Base-by-base conservation (phyloP, 2,113 vertebrate genomes). In the Calidris pugnax region DNA sequence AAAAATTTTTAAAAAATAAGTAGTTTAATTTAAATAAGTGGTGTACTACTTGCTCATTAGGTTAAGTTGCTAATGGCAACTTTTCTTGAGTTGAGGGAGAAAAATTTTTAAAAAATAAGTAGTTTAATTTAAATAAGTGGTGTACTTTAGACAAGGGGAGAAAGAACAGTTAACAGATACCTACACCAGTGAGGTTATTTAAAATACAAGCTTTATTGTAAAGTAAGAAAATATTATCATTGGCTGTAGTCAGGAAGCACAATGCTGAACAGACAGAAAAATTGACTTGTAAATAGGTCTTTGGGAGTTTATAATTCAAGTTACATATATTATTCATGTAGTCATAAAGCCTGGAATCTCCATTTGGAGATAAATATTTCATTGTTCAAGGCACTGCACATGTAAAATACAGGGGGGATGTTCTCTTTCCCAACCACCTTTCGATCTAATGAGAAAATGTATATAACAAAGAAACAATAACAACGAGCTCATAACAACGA, bases 281-380 rank as follows among this genome's bases (percentile, higher is more conserved):
- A 78, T 3, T 76, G 79, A 75, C 73, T 89, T 82, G 53, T 83
- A 89, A 93, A 85, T 90, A 82, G 69, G 32, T 72, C 92, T 82
- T 82, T 66, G 66, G 37, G 62, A 94, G 64, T 73, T 78, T 90
- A 37, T 60, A 89, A 93, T 66, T 85, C 60, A 78, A 85, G 90
- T 62, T 85, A 20, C 80, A 91, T 96, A 8, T 78, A 90, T 96
- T 97, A 95, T 95, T 96, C n/a, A 93, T 76, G 35, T 30, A 53
- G 69, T 62, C 72, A 90, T 94, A 91, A 92, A 90, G 39, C 62
- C 66, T 91, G 74, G 66, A 85, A 75, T 92, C 53, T 90, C 90
- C 77, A 85, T 90, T 87, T 96, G 62, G 76, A 92, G 69, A 85
- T 95, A 90, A 95, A 95, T 96, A 96, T 95, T 97, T 97, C 35